Evolutionary conservation across 2,797 vertebrate genomes (phyloP).

Genomic region (Artibeus lituratus): DNA sequence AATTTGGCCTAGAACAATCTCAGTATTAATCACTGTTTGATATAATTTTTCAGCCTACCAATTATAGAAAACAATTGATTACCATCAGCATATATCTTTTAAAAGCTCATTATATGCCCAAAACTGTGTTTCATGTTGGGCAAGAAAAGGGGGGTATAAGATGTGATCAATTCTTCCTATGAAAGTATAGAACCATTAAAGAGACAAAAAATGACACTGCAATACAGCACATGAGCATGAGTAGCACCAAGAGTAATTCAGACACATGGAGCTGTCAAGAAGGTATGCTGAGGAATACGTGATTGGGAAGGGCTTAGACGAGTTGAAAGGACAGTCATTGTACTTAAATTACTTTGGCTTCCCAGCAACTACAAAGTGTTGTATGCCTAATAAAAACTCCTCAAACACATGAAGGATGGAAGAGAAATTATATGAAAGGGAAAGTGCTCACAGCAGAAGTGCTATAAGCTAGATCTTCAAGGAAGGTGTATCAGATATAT

Average conservation of each 20-base stretch:
- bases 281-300: neutral
- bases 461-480: neutral
- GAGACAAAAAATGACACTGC: neutral
- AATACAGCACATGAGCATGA: neutral
- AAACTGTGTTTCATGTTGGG: neutral
- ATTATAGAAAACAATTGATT: constrained; percentile 65
- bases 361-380: neutral
- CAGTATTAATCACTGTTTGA: constrained; percentile 57
- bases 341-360: neutral
- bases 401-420: neutral
- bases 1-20: constrained; percentile 43
- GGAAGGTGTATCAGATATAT: neutral
- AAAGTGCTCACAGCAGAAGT: neutral
- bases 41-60: constrained; percentile 43
- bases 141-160: neutral
- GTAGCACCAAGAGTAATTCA: neutral
- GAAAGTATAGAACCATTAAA: neutral
- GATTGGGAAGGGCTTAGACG: neutral
- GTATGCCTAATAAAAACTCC: neutral
- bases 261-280: neutral
- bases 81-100: constrained; percentile 46
- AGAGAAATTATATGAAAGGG: neutral
- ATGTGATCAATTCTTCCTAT: neutral
- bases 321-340: neutral
- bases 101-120: neutral